Evolutionary conservation across 2,113 vertebrate species (phyloP).

Genomic region (Brachyhypopomus gauderio): DNA sequence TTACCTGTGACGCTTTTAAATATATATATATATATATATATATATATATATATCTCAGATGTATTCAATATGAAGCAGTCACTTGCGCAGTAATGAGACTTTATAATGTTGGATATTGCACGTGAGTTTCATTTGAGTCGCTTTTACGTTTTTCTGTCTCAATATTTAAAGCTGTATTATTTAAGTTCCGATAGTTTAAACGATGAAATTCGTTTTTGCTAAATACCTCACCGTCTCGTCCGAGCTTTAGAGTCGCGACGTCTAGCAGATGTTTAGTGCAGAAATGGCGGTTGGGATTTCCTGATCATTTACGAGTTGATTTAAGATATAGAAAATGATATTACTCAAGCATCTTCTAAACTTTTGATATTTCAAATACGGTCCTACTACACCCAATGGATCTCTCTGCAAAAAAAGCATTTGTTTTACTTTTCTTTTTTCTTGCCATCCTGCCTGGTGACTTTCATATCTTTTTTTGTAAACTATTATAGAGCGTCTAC

Average conservation of each 20-base stretch:
- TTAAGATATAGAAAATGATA: constrained; percentile 19
- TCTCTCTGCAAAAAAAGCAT: neutral
- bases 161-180: too few relatives aligned
- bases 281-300: constrained; percentile 39
- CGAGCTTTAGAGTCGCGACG: neutral
- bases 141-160: too few relatives aligned
- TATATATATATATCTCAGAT: too few relatives aligned
- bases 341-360: constrained; percentile 13
- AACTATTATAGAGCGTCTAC: neutral
- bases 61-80: too few relatives aligned
- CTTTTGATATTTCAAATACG: neutral
- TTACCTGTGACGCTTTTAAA: too few relatives aligned
- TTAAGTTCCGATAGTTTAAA: neutral
- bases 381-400: neutral
- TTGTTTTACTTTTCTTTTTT: neutral
- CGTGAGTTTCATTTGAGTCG: neutral
- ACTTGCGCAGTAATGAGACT: neutral
- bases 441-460: neutral
- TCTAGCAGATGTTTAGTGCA: constrained; percentile 38
- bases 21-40: too few relatives aligned
- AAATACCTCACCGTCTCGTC: neutral
- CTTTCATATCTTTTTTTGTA: neutral
- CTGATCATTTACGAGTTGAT: neutral
- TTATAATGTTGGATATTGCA: neutral
- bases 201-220: neutral